phyloP scores from a whole-genome alignment of 2,113 vertebrate genomes.

The Chlorodrepanis virens region DNA sequence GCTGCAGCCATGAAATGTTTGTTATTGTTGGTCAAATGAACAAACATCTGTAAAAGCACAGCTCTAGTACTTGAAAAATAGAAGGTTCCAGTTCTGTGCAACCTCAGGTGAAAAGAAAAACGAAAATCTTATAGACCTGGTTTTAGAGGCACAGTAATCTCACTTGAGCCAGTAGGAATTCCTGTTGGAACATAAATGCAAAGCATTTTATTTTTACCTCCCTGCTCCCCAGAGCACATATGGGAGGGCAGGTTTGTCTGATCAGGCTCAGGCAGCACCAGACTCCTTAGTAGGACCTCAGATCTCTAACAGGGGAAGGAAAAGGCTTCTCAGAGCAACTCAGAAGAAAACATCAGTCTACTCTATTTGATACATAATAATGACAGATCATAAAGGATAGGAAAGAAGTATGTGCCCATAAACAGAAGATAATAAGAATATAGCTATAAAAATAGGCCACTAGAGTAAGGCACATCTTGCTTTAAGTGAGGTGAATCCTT shows the following conservation, averaged over 20 bases:
- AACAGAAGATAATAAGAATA: background rate
- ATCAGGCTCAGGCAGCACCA: background rate
- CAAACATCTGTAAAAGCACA: background rate
- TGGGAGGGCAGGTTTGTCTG: background rate
- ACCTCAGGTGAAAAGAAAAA: background rate
- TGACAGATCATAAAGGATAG: background rate
- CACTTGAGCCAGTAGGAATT: background rate
- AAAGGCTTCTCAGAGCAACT: background rate
- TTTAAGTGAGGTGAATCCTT: background rate
- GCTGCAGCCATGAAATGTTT: background rate
- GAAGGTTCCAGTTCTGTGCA: background rate
- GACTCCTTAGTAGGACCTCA: background rate
- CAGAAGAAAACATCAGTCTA: background rate
- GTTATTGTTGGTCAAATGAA: background rate
- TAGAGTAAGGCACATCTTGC: background rate
- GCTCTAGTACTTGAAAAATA: background rate
- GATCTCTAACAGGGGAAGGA: background rate
- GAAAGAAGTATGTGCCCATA: background rate
- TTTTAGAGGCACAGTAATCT: background rate
- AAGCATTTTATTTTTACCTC: slow-evolving; percentile 33
- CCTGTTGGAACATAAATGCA: background rate
- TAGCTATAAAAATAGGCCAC: background rate
- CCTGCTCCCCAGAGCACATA: background rate
- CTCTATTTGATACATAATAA: background rate
- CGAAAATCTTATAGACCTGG: accelerated